These are phyloP conservation scores for Taeniopygia guttata DNA, from an alignment of 2,797 vertebrate genomes.

Conservation along the genomic window DNA sequence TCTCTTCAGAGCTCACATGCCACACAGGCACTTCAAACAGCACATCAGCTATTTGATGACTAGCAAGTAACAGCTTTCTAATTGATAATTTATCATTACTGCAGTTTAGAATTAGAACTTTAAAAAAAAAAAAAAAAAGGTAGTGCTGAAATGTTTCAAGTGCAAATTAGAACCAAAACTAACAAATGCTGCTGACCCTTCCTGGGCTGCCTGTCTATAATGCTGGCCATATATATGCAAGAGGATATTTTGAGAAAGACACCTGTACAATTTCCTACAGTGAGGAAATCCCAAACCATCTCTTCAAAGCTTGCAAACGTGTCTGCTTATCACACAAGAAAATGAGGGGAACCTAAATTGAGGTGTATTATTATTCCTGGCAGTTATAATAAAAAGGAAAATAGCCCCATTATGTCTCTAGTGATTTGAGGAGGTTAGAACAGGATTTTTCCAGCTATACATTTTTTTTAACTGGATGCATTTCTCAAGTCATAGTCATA, in stretches of 20 bases:
- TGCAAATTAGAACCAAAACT: slow-evolving; percentile 13
- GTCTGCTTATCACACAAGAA: background rate
- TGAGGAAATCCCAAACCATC: background rate
- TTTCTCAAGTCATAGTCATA: background rate
- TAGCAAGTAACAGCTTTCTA: background rate
- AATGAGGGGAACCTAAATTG: background rate
- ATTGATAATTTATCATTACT: slow-evolving; percentile 9
- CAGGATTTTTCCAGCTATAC: background rate
- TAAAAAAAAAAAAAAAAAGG: background rate
- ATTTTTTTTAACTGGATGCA: background rate
- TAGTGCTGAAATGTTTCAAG: background rate
- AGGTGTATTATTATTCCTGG: background rate
- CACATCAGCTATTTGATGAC: background rate
- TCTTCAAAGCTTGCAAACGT: background rate
- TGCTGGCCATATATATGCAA: background rate
- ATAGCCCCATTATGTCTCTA: background rate
- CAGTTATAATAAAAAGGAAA: background rate
- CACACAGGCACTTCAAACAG: background rate
- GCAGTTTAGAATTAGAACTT: background rate
- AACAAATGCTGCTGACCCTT: background rate
- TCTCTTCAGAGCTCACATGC: background rate
- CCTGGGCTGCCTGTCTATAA: background rate
- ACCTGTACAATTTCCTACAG: background rate
- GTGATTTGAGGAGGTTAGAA: background rate
- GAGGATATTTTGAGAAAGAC: background rate